These are phyloP conservation scores for Cettia cetti DNA, from an alignment of 2,113 vertebrate genomes.

Conservation along the genomic window DNA sequence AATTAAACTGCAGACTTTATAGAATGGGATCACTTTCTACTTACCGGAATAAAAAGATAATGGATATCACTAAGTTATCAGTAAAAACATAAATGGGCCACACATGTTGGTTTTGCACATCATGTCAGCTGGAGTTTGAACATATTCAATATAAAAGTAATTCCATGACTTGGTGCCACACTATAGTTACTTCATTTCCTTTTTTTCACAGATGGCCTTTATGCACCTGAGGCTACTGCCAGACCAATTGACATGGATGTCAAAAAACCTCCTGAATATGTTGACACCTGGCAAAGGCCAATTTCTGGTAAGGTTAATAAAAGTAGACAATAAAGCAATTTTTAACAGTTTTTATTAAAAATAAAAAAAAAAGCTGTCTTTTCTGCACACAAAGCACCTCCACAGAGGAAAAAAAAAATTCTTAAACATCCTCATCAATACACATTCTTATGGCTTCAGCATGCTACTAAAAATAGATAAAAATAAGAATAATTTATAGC, in stretches of 20 bases:
- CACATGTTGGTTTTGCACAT: background rate
- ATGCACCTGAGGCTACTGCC: background rate
- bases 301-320: slow-evolving; percentile 63
- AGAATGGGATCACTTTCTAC: background rate
- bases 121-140: background rate
- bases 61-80: background rate
- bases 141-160: background rate
- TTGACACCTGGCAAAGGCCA: slow-evolving; percentile 43
- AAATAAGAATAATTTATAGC: background rate
- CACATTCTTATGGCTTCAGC: background rate
- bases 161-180: background rate
- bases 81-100: background rate
- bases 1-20: background rate
- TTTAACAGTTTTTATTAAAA: background rate
- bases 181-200: background rate
- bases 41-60: background rate
- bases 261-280: slow-evolving; percentile 33
- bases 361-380: background rate
- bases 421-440: background rate
- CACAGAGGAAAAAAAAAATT: background rate
- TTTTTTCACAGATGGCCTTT: slow-evolving; percentile 47
- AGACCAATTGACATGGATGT: slow-evolving; percentile 11
- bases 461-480: background rate
- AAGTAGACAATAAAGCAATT: background rate
- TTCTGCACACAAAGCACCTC: background rate